Evolutionary conservation across 2,797 vertebrate species (phyloP).

Genomic region (Gymnopithys bicolor): DNA sequence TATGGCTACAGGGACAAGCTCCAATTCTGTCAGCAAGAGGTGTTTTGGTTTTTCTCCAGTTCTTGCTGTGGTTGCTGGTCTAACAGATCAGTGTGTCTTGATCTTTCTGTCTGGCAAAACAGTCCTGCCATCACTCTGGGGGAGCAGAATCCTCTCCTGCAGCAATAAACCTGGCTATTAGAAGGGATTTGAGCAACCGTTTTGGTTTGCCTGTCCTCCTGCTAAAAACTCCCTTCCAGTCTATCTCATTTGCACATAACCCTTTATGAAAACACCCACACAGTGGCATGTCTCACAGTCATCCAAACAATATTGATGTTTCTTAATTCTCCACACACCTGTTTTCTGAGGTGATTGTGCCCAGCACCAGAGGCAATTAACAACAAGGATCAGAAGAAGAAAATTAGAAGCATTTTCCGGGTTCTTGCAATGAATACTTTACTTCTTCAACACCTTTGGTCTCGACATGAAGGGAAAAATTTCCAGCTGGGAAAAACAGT

Average conservation of each 20-base stretch:
- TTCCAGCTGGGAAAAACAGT: not conserved
- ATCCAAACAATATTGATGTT: not conserved
- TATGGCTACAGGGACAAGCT: not conserved
- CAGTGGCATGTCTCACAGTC: not conserved
- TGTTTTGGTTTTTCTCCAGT: not conserved
- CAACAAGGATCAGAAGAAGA: not conserved
- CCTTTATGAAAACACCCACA: not conserved
- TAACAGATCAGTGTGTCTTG: not conserved
- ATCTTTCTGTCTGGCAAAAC: not conserved
- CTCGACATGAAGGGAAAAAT: not conserved
- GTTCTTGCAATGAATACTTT: conserved; percentile 4
- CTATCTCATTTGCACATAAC: not conserved
- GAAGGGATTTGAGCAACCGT: not conserved
- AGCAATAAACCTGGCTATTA: not conserved
- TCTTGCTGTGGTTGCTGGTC: not conserved
- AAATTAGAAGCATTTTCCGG: conserved; percentile 5
- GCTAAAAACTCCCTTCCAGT: not conserved
- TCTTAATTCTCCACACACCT: not conserved
- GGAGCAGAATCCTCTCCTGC: not conserved
- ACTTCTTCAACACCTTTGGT: conserved; percentile 7
- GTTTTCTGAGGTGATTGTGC: not conserved
- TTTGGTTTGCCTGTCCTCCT: not conserved
- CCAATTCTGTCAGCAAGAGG: not conserved
- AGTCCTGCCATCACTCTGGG: not conserved
- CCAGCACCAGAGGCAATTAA: conserved; percentile 5